Conservation (phyloP, 2,797 vertebrate species). For the Parotocinclus haroldoi region DNA sequence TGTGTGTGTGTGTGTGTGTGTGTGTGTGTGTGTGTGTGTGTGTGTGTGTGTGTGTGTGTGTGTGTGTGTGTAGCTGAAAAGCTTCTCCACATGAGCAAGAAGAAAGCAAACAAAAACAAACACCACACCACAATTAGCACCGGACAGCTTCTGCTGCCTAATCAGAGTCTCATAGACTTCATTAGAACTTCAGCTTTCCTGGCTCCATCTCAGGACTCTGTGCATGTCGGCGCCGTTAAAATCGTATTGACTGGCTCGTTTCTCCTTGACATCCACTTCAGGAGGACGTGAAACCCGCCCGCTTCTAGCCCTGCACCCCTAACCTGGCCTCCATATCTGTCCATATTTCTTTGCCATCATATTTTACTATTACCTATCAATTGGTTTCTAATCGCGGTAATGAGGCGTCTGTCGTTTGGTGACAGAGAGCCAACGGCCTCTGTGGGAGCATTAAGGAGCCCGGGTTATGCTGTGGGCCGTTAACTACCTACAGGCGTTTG, state of each 20-base stretch:
- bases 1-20: no score
- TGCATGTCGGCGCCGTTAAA: neutral
- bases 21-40: no score
- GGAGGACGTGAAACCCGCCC: conserved; percentile 5
- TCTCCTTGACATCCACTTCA: conserved; percentile 5
- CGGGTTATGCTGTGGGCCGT: conserved; percentile 83
- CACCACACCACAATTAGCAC: conserved; percentile 32
- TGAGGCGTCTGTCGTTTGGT: conserved; percentile 78
- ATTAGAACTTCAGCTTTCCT: conserved; percentile 41
- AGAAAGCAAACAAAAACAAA: conserved; percentile 41
- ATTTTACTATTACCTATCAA: conserved; percentile 86
- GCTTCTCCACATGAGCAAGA: conserved; percentile 30
- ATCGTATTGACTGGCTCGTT: neutral
- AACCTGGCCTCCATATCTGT: conserved; percentile 53
- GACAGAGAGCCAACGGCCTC: conserved; percentile 81
- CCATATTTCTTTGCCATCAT: conserved; percentile 75
- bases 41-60: conserved; percentile 5
- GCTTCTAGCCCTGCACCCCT: conserved; percentile 6
- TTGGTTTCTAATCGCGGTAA: conserved; percentile 84
- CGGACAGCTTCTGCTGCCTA: conserved; percentile 34
- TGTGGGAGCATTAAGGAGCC: conserved; percentile 81
- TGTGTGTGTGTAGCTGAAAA: conserved; percentile 20
- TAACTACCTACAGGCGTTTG: conserved; percentile 83
- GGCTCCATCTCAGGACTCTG: conserved; percentile 26
- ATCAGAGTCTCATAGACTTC: conserved; percentile 44